Evolutionary conservation across 2,113 vertebrate genomes (phyloP).

Genomic region (Brachirus orientalis): DNA sequence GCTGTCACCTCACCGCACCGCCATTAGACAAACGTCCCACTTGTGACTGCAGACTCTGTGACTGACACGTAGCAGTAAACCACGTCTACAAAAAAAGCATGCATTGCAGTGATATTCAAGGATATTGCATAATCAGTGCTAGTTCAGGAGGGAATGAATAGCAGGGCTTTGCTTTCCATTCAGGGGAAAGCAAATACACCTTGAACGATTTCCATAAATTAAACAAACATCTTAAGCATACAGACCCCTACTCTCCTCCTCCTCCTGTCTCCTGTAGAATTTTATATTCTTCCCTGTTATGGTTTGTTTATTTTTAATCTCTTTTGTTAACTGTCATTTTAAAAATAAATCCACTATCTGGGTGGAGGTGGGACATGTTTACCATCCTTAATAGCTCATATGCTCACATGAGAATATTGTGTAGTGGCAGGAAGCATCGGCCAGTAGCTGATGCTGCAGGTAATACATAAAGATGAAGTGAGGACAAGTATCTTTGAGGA

Average conservation of each 20-base stretch:
- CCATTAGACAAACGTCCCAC: constrained; percentile 11
- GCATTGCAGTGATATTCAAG: constrained; percentile 44
- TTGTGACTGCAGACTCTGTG: constrained; percentile 23
- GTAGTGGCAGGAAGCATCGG: constrained; percentile 33
- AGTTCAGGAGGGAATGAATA: constrained; percentile 53
- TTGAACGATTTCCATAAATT: constrained; percentile 60
- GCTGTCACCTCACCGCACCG: constrained; percentile 4
- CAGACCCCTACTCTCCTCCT: neutral
- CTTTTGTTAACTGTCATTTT: constrained; percentile 68
- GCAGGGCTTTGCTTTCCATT: constrained; percentile 17
- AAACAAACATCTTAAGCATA: constrained; percentile 50
- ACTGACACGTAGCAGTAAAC: constrained; percentile 30
- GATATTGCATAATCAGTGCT: constrained; percentile 46
- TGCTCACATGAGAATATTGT: constrained; percentile 48
- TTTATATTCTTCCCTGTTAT: constrained; percentile 49
- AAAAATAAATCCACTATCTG: constrained; percentile 13
- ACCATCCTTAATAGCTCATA: constrained; percentile 60
- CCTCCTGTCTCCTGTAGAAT: constrained; percentile 15
- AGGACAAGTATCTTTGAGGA: constrained; percentile 35
- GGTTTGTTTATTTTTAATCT: constrained; percentile 76
- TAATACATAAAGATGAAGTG: constrained; percentile 60
- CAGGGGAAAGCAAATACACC: no score
- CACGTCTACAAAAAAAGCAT: constrained; percentile 26
- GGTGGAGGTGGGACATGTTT: constrained; percentile 47
- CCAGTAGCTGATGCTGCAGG: neutral